Evolutionary conservation across 2,888 invertebrate species (phyloP).

Genomic region (Lymantria monacha): DNA sequence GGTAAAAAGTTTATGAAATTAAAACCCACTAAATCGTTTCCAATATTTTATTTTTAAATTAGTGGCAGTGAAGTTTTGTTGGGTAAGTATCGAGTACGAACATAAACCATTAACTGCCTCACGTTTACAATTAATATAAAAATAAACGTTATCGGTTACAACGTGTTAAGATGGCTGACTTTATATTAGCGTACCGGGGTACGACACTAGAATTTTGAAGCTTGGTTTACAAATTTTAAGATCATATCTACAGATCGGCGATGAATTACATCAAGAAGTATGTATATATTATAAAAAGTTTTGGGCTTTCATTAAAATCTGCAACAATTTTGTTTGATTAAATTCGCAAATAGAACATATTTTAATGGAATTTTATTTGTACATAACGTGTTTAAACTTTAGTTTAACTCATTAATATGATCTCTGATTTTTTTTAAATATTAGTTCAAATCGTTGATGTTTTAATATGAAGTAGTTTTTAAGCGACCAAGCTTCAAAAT

Average conservation of each 20-base stretch:
- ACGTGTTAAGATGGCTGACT: slow-evolving; percentile 22
- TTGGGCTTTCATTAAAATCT: too few species aligned
- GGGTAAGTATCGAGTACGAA: slow-evolving; percentile 66
- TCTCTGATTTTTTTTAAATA: too few species aligned
- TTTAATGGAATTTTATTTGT: too few species aligned
- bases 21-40: slow-evolving; percentile 51
- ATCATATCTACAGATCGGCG: not conserved
- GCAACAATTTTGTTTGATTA: too few species aligned
- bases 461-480: too few species aligned
- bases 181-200: slow-evolving; percentile 9
- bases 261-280: too few species aligned
- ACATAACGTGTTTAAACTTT: too few species aligned
- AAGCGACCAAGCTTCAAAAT: slow-evolving; percentile 12
- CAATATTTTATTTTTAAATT: slow-evolving; percentile 82
- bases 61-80: slow-evolving; percentile 80
- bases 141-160: slow-evolving; percentile 42
- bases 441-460: too few species aligned
- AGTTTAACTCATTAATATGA: too few species aligned
- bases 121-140: slow-evolving; percentile 54
- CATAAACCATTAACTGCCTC: slow-evolving; percentile 65
- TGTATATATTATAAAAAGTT: too few species aligned
- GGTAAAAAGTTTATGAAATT: slow-evolving; percentile 7
- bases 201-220: slow-evolving; percentile 21
- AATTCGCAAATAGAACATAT: too few species aligned
- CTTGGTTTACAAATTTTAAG: not conserved